These are phyloP conservation scores for Eospalax fontanierii DNA, from an alignment of 2,797 vertebrate species.

Conservation along the genomic window DNA sequence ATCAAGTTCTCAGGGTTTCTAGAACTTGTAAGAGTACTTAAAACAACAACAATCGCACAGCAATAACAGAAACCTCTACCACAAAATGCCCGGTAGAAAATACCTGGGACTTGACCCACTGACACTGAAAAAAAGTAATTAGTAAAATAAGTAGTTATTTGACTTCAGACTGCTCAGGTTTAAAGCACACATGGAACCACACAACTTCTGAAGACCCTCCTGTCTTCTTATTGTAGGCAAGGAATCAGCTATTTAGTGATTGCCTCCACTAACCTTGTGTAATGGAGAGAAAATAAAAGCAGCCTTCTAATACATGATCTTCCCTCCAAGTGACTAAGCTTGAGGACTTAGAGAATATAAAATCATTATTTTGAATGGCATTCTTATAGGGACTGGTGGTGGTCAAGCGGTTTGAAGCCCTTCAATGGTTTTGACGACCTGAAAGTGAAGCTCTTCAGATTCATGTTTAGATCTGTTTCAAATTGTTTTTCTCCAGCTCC, in stretches of 20 bases:
- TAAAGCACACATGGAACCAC: not conserved
- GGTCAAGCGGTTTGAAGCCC: conserved; percentile 40
- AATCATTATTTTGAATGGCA: conserved; percentile 66
- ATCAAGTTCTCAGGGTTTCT: conserved; percentile 10
- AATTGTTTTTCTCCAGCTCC: conserved; percentile 58
- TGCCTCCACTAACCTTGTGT: conserved; percentile 45
- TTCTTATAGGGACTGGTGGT: conserved; percentile 9
- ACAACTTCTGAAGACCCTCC: not conserved
- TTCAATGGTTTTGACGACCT: conserved; percentile 65
- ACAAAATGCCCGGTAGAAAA: not conserved
- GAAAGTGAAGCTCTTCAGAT: conserved; percentile 41
- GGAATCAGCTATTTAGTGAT: conserved; percentile 64
- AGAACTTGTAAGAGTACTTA: conserved; percentile 57
- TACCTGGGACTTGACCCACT: not conserved
- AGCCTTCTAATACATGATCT: conserved; percentile 59
- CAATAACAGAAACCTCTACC: not conserved
- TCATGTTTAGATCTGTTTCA: conserved; percentile 53
- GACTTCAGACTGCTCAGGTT: not conserved
- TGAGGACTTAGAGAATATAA: conserved; percentile 63
- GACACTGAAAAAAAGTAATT: conserved; percentile 14
- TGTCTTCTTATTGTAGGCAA: not conserved
- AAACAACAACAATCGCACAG: not conserved
- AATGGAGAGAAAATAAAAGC: conserved; percentile 62
- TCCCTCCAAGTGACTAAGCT: conserved; percentile 62
- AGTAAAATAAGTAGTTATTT: conserved; percentile 27